Conservation (phyloP, 2,113 vertebrate species). For the Malurus alboscapulatus region DNA sequence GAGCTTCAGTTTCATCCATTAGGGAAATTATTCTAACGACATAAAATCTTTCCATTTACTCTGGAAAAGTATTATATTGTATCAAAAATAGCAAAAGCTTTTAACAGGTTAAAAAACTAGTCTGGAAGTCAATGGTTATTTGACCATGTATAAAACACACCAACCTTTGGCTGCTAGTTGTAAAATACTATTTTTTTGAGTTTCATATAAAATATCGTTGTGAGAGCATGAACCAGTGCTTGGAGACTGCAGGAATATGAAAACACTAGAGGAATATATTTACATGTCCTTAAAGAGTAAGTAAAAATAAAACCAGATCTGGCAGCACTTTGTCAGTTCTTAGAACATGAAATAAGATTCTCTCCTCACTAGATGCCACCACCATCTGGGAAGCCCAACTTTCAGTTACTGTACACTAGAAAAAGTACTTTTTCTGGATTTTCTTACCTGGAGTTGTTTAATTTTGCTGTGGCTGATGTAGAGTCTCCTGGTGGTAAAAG, state of each 20-base stretch:
- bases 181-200: background rate
- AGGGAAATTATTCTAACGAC: background rate
- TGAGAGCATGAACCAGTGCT: background rate
- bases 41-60: background rate
- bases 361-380: background rate
- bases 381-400: background rate
- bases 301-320: conserved; percentile 8
- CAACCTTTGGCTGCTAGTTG: background rate
- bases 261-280: background rate
- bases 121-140: background rate
- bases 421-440: background rate
- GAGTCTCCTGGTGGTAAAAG: conserved; percentile 70
- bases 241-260: background rate
- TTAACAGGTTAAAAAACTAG: background rate
- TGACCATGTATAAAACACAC: background rate
- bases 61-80: background rate
- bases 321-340: background rate
- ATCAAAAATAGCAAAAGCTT: background rate
- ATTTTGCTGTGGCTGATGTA: conserved; percentile 82
- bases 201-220: background rate
- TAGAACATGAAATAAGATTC: background rate
- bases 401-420: background rate
- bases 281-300: background rate
- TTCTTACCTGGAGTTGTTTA: conserved; percentile 80
- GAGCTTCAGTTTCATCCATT: background rate